Conservation (phyloP, 2,113 vertebrate genomes). For the Ancistrus triradiatus region DNA sequence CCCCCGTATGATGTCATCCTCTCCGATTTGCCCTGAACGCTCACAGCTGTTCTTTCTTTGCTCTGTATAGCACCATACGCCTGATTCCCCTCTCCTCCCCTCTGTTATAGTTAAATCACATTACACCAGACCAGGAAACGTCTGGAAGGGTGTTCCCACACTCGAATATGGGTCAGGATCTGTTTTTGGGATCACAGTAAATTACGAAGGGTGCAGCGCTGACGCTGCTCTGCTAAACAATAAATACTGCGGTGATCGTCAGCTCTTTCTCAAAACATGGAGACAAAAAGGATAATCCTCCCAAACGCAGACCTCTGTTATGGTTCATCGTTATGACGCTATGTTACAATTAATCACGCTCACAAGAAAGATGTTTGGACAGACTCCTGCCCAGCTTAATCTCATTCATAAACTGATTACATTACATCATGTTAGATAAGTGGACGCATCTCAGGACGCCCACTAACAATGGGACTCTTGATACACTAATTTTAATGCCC, state of each 20-base stretch:
- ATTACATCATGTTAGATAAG: too few species aligned
- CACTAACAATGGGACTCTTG: too few species aligned
- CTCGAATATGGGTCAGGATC: background rate
- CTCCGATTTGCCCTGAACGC: background rate
- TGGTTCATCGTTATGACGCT: too few species aligned
- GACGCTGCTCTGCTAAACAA: background rate
- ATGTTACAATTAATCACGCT: too few species aligned
- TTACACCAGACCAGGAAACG: background rate
- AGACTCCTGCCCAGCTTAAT: too few species aligned
- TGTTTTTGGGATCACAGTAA: background rate
- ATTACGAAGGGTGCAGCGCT: background rate
- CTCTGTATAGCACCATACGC: background rate
- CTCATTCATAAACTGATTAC: too few species aligned
- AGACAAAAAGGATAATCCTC: too few species aligned
- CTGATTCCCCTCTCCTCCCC: background rate
- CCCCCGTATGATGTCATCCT: background rate
- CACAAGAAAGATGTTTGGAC: too few species aligned
- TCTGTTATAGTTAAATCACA: background rate
- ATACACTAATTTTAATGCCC: too few species aligned
- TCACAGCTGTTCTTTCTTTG: background rate
- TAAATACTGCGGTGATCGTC: background rate
- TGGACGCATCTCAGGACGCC: too few species aligned
- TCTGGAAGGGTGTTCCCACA: background rate
- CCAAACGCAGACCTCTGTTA: too few species aligned
- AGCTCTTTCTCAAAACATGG: too few species aligned